Evolutionary conservation across 1,140 invertebrate species (phyloP).

Genomic region (Linepithema humile): DNA sequence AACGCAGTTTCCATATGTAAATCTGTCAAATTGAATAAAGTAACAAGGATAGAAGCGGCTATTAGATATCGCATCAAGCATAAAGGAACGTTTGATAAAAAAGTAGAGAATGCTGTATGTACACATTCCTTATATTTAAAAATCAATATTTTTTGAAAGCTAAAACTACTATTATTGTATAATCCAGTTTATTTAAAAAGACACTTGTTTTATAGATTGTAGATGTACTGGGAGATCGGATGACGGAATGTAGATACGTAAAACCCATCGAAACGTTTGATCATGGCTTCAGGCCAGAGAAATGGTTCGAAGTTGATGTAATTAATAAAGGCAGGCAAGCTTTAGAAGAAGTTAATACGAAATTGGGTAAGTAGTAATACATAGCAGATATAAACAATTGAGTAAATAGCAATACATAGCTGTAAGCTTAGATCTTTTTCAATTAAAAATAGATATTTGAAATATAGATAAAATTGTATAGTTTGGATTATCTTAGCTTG

Average conservation of each 20-base stretch:
- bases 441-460: background rate
- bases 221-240: conserved; percentile 90
- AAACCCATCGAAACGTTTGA: conserved; percentile 89
- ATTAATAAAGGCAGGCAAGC: conserved; percentile 90
- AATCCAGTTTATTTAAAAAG: background rate
- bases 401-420: conserved; percentile 83
- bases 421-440: background rate
- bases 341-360: conserved; percentile 92
- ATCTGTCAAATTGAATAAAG: conserved; percentile 90
- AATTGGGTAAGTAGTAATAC: conserved; percentile 88
- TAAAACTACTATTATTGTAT: background rate
- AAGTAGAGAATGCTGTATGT: conserved; percentile 82
- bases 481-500: no score
- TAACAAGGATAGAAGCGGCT: conserved; percentile 92
- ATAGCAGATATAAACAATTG: conserved; percentile 83
- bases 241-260: conserved; percentile 93
- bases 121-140: conserved; percentile 16
- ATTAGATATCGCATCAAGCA: conserved; percentile 90
- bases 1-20: conserved; percentile 97
- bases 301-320: conserved; percentile 94
- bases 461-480: no score
- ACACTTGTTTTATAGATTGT: conserved; percentile 82
- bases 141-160: background rate
- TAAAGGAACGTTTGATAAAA: conserved; percentile 72
- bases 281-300: conserved; percentile 89